A percentile compares a stretch with the other conserved stretches of the same genome.
Conservation (phyloP, 2,888 invertebrate genomes). For the Catocala nupta region DNA sequence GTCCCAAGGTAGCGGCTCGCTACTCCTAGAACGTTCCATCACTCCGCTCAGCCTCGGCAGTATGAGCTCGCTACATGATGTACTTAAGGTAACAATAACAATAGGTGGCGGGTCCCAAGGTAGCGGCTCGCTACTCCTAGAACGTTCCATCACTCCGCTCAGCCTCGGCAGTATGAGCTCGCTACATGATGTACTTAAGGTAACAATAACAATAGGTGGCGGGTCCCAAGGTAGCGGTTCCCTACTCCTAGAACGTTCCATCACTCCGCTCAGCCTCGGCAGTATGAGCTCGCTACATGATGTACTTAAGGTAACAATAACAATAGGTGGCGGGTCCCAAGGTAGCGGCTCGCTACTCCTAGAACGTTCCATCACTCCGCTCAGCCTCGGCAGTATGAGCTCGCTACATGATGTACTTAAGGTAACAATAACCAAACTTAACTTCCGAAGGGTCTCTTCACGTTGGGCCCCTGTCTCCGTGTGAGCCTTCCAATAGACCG, state of each 20-base stretch:
- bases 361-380: slow-evolving; percentile 89
- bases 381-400: slow-evolving; percentile 92
- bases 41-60: slow-evolving; percentile 92
- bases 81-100: slow-evolving; percentile 89
- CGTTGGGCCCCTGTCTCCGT: too few species aligned
- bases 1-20: slow-evolving; percentile 92
- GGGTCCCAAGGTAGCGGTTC: slow-evolving; percentile 92
- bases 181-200: slow-evolving; percentile 91
- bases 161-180: slow-evolving; percentile 93
- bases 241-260: slow-evolving; percentile 87
- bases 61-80: slow-evolving; percentile 92
- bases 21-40: slow-evolving; percentile 87
- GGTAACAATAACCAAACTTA: too few species aligned
- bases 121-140: slow-evolving; percentile 89
- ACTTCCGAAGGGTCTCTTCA: too few species aligned
- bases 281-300: slow-evolving; percentile 93
- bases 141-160: slow-evolving; percentile 89
- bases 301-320: slow-evolving; percentile 89
- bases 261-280: slow-evolving; percentile 91
- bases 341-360: slow-evolving; percentile 90
- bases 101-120: slow-evolving; percentile 91
- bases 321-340: slow-evolving; percentile 91
- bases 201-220: slow-evolving; percentile 88
- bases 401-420: slow-evolving; percentile 92
- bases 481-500: too few species aligned